Evolutionary conservation across 2,113 vertebrate genomes (phyloP), one percentile per base, ranked within the genome.

Genomic region (Eonycteris spelaea): DNA sequence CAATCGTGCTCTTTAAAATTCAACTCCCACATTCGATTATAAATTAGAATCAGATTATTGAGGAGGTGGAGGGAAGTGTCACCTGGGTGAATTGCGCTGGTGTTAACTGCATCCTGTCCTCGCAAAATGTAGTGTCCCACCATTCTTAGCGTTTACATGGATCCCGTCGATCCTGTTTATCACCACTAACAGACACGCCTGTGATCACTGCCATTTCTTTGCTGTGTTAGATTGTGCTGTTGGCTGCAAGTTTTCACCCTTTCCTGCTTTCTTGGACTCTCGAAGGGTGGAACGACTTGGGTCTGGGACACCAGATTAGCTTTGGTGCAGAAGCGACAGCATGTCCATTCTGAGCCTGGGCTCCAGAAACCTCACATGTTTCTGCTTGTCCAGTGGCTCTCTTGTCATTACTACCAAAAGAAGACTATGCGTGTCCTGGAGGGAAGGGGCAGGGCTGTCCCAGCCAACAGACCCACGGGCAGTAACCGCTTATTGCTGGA

Each of bases 201-300:
- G 3, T n/a, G 75, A 24, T 22, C 7, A 0, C 2, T 33, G 30
- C 12, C 48, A 0, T 45, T 30, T 38, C 53, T 53, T 38, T 26
- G 13, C 35, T 30, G 61, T 2, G 16, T 57, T 14, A 3, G 48
- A 55, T 8, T 12, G 12, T 9, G 24, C 1, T 9, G 28, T 4
- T 30, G 51, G 70, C 59, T 21, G 35, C 21, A 16, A 26, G 6
- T 9, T 14, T 24, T 61, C 4, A 33, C 40, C 40, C 9, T 14
- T 67, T 2, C 28, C n/a, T 59, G 26, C 19, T 28, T 22, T 77
- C 18, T 1, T 5, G 51, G 3, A 24, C 38, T 67, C 16, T 12
- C 30, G 28, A 2, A 30, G 38, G 45, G 7, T 77, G 14, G n/a
- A 51, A 19, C 22, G 57, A 51, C 61, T 53, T 51, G 78, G 40